Conservation (phyloP, 2,113 vertebrate species). For the Etia nguti region DNA sequence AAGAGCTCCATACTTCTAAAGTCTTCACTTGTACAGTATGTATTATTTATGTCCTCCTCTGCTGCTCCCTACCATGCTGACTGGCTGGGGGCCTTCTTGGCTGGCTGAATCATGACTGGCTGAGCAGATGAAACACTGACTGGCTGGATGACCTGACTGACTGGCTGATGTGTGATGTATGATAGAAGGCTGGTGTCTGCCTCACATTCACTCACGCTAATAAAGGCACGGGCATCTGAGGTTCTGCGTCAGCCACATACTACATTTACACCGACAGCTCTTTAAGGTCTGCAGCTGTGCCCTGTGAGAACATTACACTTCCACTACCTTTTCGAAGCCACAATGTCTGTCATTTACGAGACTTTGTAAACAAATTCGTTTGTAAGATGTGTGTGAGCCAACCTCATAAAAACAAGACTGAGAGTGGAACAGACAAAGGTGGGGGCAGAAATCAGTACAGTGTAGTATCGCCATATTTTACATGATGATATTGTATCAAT, state of each 20-base stretch:
- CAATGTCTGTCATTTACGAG: neutral
- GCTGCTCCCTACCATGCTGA: neutral
- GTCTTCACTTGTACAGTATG: constrained; percentile 32
- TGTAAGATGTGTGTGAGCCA: neutral
- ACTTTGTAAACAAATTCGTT: neutral
- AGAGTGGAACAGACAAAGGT: neutral
- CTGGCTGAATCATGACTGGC: neutral
- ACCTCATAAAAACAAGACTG: neutral
- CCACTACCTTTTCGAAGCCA: neutral
- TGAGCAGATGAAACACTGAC: constrained; percentile 11
- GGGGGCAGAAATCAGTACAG: neutral
- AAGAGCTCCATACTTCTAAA: constrained; percentile 32
- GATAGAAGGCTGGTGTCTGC: neutral
- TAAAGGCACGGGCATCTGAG: neutral
- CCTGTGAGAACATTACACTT: neutral
- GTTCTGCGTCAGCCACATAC: neutral
- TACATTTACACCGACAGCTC: neutral
- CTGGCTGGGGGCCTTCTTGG: neutral
- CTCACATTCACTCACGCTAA: neutral
- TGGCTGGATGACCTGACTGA: neutral
- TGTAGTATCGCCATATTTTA: neutral
- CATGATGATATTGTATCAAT: neutral
- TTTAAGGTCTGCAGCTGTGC: neutral
- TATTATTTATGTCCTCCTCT: constrained; percentile 40
- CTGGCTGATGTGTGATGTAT: neutral